Evolutionary conservation across 2,888 invertebrate genomes (phyloP).

Genomic region (Hypsopygia costalis): DNA sequence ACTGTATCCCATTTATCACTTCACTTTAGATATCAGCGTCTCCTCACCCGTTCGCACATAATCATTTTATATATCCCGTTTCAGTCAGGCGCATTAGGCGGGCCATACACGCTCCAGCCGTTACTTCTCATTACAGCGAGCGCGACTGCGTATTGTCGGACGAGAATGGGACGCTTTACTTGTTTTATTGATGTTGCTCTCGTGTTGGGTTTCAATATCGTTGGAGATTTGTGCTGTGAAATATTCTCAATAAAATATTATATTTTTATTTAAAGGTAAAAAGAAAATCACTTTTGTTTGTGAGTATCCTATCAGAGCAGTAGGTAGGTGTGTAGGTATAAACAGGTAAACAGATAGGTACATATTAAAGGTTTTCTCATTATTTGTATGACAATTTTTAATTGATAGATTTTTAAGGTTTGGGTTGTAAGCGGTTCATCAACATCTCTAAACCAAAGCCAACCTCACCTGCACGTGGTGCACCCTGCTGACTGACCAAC

Average conservation of each 20-base stretch:
- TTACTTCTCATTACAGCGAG: slow-evolving; percentile 67
- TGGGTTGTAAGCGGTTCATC: too few species aligned
- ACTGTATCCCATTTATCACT: slow-evolving; percentile 36
- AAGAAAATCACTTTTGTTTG: slow-evolving; percentile 1
- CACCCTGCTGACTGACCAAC: too few species aligned
- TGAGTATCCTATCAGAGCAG: background rate
- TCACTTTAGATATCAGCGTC: slow-evolving; percentile 33
- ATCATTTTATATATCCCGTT: slow-evolving; percentile 21
- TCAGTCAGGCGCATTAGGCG: slow-evolving; percentile 48
- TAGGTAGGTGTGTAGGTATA: too few species aligned
- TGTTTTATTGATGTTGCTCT: slow-evolving; percentile 59
- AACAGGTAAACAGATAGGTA: too few species aligned
- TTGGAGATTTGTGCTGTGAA: slow-evolving; percentile 11
- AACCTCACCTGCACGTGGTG: too few species aligned
- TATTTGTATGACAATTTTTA: too few species aligned
- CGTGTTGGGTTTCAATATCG: slow-evolving; percentile 14
- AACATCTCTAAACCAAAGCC: too few species aligned
- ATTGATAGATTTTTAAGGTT: too few species aligned
- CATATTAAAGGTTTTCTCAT: too few species aligned
- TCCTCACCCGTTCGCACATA: slow-evolving; percentile 28
- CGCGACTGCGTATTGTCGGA: slow-evolving; percentile 55
- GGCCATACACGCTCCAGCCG: slow-evolving; percentile 61
- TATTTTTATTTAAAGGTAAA: slow-evolving; percentile 4
- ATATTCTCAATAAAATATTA: slow-evolving; percentile 7
- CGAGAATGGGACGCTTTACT: slow-evolving; percentile 61